These are phyloP conservation scores for Palaemon carinicauda DNA, from an alignment of 1,140 invertebrate genomes.

Conservation along the genomic window DNA sequence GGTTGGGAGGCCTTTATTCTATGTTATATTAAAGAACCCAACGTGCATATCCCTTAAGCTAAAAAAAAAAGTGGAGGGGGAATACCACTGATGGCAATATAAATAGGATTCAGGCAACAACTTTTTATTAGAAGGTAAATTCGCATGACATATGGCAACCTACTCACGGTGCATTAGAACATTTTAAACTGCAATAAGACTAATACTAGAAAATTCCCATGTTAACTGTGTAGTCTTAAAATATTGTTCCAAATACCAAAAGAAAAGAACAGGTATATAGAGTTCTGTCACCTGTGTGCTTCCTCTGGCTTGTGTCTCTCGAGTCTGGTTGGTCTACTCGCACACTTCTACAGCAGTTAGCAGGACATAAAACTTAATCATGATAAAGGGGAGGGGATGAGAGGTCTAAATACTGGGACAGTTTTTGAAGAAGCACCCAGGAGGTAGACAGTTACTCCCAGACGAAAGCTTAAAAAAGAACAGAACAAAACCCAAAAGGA, in stretches of 20 bases:
- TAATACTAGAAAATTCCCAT: background rate
- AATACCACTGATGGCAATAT: background rate
- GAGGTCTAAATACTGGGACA: slow-evolving; percentile 5
- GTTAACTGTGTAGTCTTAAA: background rate
- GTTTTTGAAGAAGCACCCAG: slow-evolving; percentile 28
- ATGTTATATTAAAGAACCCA: background rate
- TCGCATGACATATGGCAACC: slow-evolving; percentile 27
- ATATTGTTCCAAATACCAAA: background rate
- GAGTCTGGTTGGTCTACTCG: slow-evolving; percentile 52
- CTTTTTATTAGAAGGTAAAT: slow-evolving; percentile 31
- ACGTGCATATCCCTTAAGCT: background rate
- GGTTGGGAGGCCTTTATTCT: background rate
- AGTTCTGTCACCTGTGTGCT: background rate
- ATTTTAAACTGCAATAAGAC: slow-evolving; percentile 6
- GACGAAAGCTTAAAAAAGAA: slow-evolving; percentile 4
- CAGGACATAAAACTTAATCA: background rate
- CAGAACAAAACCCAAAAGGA: background rate
- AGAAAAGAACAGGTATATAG: slow-evolving; percentile 5
- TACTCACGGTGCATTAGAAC: slow-evolving; percentile 21
- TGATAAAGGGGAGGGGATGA: background rate
- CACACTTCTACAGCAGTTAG: background rate
- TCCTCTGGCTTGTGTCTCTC: slow-evolving; percentile 16
- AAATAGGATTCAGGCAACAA: slow-evolving; percentile 26
- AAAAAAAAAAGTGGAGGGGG: too few relatives aligned
- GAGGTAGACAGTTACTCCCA: slow-evolving; percentile 15